These are phyloP conservation scores for Anolis apletophallus DNA, from an alignment of 2,797 vertebrate genomes.

Conservation along the genomic window DNA sequence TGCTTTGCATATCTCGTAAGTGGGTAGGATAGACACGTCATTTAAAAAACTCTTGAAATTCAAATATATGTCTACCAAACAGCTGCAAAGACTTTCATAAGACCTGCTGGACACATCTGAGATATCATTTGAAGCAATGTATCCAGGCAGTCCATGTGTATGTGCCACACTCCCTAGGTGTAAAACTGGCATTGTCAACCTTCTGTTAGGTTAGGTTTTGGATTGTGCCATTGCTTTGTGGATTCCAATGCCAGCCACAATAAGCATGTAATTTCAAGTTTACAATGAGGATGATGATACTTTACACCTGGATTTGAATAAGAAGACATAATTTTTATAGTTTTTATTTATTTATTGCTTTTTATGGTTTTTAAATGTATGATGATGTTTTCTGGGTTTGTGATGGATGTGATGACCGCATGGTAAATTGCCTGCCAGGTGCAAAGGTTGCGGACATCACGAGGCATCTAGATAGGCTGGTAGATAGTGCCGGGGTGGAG, in stretches of 20 bases:
- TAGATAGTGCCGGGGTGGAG: no score
- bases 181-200: background rate
- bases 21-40: background rate
- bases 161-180: background rate
- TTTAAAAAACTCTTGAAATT: background rate
- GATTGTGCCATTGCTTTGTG: background rate
- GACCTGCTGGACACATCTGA: background rate
- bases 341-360: no score
- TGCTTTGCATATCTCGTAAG: no score
- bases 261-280: background rate
- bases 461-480: no score
- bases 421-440: no score
- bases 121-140: background rate
- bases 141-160: background rate
- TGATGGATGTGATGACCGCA: no score
- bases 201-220: background rate
- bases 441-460: no score
- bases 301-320: background rate
- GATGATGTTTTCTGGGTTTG: no score
- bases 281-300: background rate
- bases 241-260: background rate
- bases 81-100: background rate
- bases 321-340: no score
- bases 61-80: background rate
- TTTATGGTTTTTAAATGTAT: no score